These are phyloP conservation scores for Melospiza melodia DNA, from an alignment of 2,113 vertebrate species.

Conservation along the genomic window DNA sequence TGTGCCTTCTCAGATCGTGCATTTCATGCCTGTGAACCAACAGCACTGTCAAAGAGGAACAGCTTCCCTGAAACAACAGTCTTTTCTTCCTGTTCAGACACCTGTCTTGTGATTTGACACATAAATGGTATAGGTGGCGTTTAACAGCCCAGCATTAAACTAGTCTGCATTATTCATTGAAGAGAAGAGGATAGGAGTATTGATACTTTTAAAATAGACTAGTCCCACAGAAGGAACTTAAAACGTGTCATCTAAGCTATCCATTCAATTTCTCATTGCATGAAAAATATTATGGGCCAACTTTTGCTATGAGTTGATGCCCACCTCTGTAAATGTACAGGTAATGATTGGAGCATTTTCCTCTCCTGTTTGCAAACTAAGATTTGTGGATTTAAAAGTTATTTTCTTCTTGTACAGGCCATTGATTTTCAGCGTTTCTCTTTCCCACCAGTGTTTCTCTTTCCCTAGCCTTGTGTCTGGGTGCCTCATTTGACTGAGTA, in stretches of 20 bases:
- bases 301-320: background rate
- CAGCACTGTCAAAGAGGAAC: background rate
- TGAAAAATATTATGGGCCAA: background rate
- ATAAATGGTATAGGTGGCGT: conserved; percentile 17
- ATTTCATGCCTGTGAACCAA: background rate
- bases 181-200: background rate
- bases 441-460: background rate
- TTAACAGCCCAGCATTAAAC: conserved; percentile 47
- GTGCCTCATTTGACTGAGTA: background rate
- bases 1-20: background rate
- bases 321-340: background rate
- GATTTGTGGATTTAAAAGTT: background rate
- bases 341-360: background rate
- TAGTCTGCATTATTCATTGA: conserved; percentile 23
- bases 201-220: conserved; percentile 26
- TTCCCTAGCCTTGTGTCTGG: background rate
- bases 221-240: background rate
- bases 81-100: background rate
- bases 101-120: background rate
- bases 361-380: background rate
- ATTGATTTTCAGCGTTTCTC: background rate
- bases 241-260: background rate
- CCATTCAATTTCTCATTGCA: background rate
- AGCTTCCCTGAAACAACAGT: background rate
- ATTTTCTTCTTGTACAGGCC: background rate